phyloP scores from a whole-genome alignment of 2,888 invertebrate genomes.

The Mesorhabditis spiculigera region DNA sequence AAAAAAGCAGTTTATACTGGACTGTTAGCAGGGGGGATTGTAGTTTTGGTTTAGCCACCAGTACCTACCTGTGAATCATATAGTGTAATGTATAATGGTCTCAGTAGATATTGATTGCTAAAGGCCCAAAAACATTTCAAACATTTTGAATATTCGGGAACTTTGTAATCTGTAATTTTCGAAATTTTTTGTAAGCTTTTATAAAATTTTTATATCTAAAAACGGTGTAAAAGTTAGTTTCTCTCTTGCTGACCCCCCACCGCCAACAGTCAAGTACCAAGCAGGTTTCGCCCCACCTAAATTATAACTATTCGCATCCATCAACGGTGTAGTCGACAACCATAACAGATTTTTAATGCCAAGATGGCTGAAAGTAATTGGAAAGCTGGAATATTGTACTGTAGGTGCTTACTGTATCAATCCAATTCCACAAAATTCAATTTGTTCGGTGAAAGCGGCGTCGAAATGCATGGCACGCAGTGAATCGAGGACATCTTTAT shows the following conservation, averaged over 20 bases:
- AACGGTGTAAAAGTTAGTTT: too few relatives aligned
- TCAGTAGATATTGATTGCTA: too few relatives aligned
- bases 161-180: too few relatives aligned
- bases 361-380: constrained; percentile 26
- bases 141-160: too few relatives aligned
- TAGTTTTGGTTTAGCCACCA: too few relatives aligned
- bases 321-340: constrained; percentile 50
- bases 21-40: background rate
- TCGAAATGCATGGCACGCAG: constrained; percentile 43
- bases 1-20: background rate
- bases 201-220: too few relatives aligned
- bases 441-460: constrained; percentile 46
- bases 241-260: too few relatives aligned
- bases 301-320: constrained; percentile 46
- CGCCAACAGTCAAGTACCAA: too few relatives aligned
- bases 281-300: constrained; percentile 22
- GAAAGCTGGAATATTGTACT: background rate
- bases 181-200: too few relatives aligned
- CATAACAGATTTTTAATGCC: constrained; percentile 46
- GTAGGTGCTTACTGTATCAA: constrained; percentile 20
- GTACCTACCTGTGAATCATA: too few relatives aligned
- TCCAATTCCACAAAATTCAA: constrained; percentile 48
- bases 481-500: constrained; percentile 35
- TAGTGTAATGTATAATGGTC: too few relatives aligned
- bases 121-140: too few relatives aligned